phyloP scores from a whole-genome alignment of 2,888 invertebrate genomes.

The Xestoiulus laeticollis region DNA sequence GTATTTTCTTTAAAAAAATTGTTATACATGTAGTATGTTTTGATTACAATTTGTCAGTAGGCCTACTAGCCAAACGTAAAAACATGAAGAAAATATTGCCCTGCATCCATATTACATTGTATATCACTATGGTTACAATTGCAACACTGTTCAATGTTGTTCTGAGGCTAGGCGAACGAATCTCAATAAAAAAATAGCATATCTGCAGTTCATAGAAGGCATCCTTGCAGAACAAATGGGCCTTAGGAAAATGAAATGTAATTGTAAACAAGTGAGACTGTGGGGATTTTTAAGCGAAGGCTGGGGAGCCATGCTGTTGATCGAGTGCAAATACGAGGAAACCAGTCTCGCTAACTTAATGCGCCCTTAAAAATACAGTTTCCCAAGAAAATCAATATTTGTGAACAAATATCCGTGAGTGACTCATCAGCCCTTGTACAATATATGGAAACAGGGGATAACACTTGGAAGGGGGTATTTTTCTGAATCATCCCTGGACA shows the following conservation, averaged over 20 bases:
- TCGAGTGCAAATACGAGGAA: slow-evolving; percentile 29
- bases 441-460: neutral
- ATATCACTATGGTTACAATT: neutral
- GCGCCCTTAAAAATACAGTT: slow-evolving; percentile 33
- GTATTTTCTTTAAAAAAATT: neutral
- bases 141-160: neutral
- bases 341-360: slow-evolving; percentile 32
- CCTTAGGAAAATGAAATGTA: slow-evolving; percentile 40
- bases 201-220: neutral
- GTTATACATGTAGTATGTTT: neutral
- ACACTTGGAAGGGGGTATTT: neutral
- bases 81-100: too few relatives aligned
- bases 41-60: neutral
- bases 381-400: slow-evolving; percentile 39
- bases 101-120: neutral
- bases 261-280: slow-evolving; percentile 36
- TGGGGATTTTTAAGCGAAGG: slow-evolving; percentile 16
- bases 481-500: neutral
- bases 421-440: slow-evolving; percentile 23
- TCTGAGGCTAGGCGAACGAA: neutral
- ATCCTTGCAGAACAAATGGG: neutral
- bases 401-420: slow-evolving; percentile 32
- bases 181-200: neutral
- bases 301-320: slow-evolving; percentile 24
- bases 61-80: neutral